Evolutionary conservation across 35 echinoderm and acorn worm species (phyloP), one percentile per base, ranked within the genome.

Genomic region (Apostichopus parvimensis): DNA sequence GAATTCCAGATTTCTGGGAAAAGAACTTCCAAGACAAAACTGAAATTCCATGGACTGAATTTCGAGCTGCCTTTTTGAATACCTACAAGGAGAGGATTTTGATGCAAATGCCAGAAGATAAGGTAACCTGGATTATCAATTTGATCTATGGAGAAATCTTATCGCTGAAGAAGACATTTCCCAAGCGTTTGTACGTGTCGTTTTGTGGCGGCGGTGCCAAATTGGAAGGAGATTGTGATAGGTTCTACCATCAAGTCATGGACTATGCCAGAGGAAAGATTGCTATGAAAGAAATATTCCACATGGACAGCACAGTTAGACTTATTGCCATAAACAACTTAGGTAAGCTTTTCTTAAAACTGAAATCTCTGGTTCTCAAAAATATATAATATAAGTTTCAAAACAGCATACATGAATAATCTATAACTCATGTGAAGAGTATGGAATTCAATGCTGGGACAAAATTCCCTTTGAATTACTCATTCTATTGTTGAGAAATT

Each of bases 301-400:
- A 98, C 75, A 98, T 98, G 96, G 94, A 98, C 15, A 95, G 96
- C 66, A 98, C 96, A 17, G 92, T 98, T 20, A 88, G 96, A 21
- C 79, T 98, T 34, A 94, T 93, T 91, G 96, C 96, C 53, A 90
- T 98, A 20, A 88, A 98, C 73, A 98, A 95, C 68, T 79, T 98
- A 65, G 94, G 96, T 95, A 93, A 91, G 91, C 83, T 34, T 34
- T 34, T 34, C 28, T 34, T 34, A 34, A 34, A 2, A 34, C 28
- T 34, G 28, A 34, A 34, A 34, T 34, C 28, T 45, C 34, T 45
- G 34, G 34, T 45, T 45, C 34, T 45, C 34, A 45, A 45, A 45
- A 45, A 45, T 45, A 34, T 34, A 2, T 34, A 1, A 34, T 34
- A 34, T 34, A 34, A 45, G 34, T 45, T 45, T 45, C 34, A 45